A percentile compares a stretch with the other conserved stretches of the same genome.
These are phyloP conservation scores for Anaspis maculata DNA, from an alignment of 2,888 invertebrate genomes.

Conservation along the genomic window DNA sequence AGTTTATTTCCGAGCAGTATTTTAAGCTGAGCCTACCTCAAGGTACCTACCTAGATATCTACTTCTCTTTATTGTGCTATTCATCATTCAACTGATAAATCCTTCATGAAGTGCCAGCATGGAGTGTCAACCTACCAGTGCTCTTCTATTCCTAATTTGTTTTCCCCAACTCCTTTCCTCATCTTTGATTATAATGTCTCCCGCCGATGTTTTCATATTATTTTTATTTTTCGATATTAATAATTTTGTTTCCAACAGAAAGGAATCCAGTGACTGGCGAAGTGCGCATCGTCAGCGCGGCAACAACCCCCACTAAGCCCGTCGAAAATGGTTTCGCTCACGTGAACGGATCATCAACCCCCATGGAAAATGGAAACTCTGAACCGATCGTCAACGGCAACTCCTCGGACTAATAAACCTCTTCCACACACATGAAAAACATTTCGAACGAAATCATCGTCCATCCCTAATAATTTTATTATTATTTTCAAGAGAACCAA, in stretches of 20 bases:
- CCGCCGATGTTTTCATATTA: background rate
- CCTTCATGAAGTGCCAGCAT: too few relatives aligned
- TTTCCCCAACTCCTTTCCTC: background rate
- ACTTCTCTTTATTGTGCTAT: too few relatives aligned
- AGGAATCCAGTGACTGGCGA: conserved; percentile 42
- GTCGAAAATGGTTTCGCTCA: conserved; percentile 30
- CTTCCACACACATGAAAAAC: conserved; percentile 5
- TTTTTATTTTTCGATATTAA: conserved; percentile 6
- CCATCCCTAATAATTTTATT: conserved; percentile 4
- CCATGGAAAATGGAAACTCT: conserved; percentile 25
- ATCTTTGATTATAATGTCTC: background rate
- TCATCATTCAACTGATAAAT: too few relatives aligned
- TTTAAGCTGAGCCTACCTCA: too few relatives aligned
- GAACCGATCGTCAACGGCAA: conserved; percentile 19
- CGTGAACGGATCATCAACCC: conserved; percentile 27
- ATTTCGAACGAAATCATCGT: background rate
- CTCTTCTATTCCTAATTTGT: too few relatives aligned
- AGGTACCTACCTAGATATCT: too few relatives aligned
- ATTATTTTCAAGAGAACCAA: conserved; percentile 9
- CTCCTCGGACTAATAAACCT: conserved; percentile 12
- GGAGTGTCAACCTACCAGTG: too few relatives aligned
- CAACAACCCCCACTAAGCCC: conserved; percentile 33
- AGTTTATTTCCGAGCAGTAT: too few relatives aligned
- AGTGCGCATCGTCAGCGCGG: conserved; percentile 34
- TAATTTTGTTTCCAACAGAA: conserved; percentile 24